Evolutionary conservation across 2,888 invertebrate genomes (phyloP), one percentile per base, ranked within the genome.

Genomic region (Lasioglossum marginatum): DNA sequence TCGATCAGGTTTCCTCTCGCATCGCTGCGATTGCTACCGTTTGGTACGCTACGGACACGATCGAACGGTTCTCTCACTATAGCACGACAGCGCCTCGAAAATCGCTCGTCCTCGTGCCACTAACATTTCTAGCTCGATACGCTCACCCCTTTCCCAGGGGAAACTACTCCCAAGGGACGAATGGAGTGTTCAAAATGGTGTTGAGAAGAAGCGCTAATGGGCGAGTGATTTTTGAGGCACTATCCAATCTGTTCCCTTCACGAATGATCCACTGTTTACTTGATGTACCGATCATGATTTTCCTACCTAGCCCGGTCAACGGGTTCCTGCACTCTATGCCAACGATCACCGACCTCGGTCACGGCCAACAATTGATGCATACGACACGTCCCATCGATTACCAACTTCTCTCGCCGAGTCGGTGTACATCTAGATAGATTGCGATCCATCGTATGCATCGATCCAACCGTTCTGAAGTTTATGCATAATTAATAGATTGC

Each of bases 1-100:
- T 63, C 34, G 4, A 27, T 66, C 63, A 48, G 71, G 27, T 23
- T n/a, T 34, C 48, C 2, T 70, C n/a, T 74, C 66, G 31, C 23
- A 31, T 72, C 27, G 63, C 63, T 75, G 86, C 81, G 75, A 86
- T 83, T 85, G 82, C 83, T 82, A 85, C 82, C 84, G 83, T 73
- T 82, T 86, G 80, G 79, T 82, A 85, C 88, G 43, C 71, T 71
- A 71, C 31, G 45, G 43, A 72, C 72, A 48, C 87, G 87, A 88
- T 89, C 85, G 86, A 52, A 57, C 37, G 34, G 68, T 12, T 68
- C 37, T 68, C 34, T 68, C 66, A 68, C 68, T 37, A 23, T 37
- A 23, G 68, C 37, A n/a, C 68, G 23, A 34, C 37, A 68, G 4
- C 1, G 37, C 37, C 37, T 68, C 68, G 10, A 68, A 68, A 37